Conservation (phyloP, 2,888 invertebrate genomes). For the Keiferia lycopersicella region DNA sequence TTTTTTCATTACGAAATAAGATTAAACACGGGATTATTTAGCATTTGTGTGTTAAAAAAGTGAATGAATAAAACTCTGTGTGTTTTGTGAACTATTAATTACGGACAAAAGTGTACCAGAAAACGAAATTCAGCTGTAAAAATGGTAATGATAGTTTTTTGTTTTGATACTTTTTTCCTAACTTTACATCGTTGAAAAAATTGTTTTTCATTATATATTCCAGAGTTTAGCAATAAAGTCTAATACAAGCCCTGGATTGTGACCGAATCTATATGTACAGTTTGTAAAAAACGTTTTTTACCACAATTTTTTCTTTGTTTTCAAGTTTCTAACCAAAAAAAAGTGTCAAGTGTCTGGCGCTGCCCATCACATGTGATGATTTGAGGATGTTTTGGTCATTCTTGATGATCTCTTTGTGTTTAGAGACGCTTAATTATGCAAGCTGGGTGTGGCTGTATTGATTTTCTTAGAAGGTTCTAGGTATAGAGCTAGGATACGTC, state of each 20-base stretch:
- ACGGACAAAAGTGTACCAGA: conserved; percentile 37
- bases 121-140: conserved; percentile 57
- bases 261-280: conserved; percentile 29
- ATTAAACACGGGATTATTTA: conserved; percentile 50
- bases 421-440: conserved; percentile 72
- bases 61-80: conserved; percentile 46
- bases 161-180: conserved; percentile 81
- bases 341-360: conserved; percentile 67
- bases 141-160: conserved; percentile 82
- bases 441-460: conserved; percentile 81
- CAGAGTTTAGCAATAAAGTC: conserved; percentile 37
- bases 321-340: conserved; percentile 78
- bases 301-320: conserved; percentile 74
- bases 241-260: conserved; percentile 30
- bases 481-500: conserved; percentile 72
- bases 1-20: conserved; percentile 60
- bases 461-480: conserved; percentile 80
- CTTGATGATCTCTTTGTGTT: conserved; percentile 48
- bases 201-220: conserved; percentile 55
- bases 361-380: conserved; percentile 70
- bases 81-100: conserved; percentile 36
- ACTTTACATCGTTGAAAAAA: conserved; percentile 66
- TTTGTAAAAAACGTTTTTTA: conserved; percentile 53
- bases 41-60: conserved; percentile 54
- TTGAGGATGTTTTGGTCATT: conserved; percentile 57